Base-by-base conservation (phyloP, 2,797 vertebrate species). In the Chromobotia macracanthus region DNA sequence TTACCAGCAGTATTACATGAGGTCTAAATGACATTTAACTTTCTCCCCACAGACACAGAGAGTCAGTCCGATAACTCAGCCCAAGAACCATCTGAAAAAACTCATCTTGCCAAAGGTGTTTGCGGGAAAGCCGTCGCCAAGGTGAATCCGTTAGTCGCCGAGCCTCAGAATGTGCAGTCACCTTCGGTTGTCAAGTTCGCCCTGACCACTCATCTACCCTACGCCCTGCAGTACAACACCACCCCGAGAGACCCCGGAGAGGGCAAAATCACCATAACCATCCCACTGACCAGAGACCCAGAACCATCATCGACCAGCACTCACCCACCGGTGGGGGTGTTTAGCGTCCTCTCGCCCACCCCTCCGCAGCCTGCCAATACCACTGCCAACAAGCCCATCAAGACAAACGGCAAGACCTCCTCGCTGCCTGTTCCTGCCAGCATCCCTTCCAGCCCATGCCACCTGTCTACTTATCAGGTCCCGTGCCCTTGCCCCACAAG, bases 11-110 rank as follows among this genome's bases (percentile, higher is more conserved):
- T 25, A 12, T 23, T 10, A 56, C 21, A 56, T 23, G 1, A 58
- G 3, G 3, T 13, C 21, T 61, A 25, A 56, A 61, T 61, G 13
- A 28, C 8, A 10, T 61, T 31, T 3, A 28, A 16, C 56, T 16
- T 1, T 70, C 87, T 82, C 81, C 67, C 35, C 61, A 9, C 84
- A 96, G 95, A 95, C 81, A 93, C 95, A 41, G 95, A 95, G 88
- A 95, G 94, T 88, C 95, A 95, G 88, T 95, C 95, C 10, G 95
- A 96, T 81, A 94, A 95, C 85, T 95, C 93, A 6, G 91, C 90
- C 58, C 93, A 94, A 76, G 92, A 92, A 56, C 87, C 68, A 5
- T 53, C 77, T 21, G 64, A 79, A 35, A 21, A 71, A 51, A 79
- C 80, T 61, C 72, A 7, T 35, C 53, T 21, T 16, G 12, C 74